Evolutionary conservation across 2,113 vertebrate genomes (phyloP).

Genomic region (Aythya baeri): DNA sequence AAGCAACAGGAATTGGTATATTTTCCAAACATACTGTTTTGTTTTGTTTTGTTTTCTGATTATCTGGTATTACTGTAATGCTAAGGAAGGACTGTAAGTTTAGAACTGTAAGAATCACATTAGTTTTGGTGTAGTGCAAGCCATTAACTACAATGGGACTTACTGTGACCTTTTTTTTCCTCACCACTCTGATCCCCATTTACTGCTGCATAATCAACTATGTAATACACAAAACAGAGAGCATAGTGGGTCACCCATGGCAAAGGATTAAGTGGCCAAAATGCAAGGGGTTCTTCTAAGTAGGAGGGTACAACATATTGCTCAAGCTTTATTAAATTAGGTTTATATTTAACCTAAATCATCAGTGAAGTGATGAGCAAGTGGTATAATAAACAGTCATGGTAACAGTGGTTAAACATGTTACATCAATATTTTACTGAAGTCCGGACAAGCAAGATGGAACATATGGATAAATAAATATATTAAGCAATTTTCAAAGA

Average conservation of each 20-base stretch:
- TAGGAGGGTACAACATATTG: background rate
- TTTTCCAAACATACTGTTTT: background rate
- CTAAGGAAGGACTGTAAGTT: background rate
- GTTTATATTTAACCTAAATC: background rate
- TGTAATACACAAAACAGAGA: background rate
- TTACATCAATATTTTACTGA: background rate
- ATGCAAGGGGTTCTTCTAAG: background rate
- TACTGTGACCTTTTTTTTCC: background rate
- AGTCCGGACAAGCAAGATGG: background rate
- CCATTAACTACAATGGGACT: background rate
- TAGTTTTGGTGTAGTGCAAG: background rate
- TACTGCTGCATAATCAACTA: background rate
- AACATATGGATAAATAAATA: background rate
- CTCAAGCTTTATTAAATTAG: background rate
- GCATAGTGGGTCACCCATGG: background rate
- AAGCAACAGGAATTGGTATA: background rate
- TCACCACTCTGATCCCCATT: no score
- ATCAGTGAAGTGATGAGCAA: background rate
- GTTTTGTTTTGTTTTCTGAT: no score
- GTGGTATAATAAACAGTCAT: background rate
- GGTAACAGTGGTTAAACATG: background rate
- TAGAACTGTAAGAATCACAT: background rate
- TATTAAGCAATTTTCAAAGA: background rate
- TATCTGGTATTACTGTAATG: background rate
- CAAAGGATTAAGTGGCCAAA: background rate